phyloP scores from a whole-genome alignment of 2,797 vertebrate genomes.

The Poecilia velifera region DNA sequence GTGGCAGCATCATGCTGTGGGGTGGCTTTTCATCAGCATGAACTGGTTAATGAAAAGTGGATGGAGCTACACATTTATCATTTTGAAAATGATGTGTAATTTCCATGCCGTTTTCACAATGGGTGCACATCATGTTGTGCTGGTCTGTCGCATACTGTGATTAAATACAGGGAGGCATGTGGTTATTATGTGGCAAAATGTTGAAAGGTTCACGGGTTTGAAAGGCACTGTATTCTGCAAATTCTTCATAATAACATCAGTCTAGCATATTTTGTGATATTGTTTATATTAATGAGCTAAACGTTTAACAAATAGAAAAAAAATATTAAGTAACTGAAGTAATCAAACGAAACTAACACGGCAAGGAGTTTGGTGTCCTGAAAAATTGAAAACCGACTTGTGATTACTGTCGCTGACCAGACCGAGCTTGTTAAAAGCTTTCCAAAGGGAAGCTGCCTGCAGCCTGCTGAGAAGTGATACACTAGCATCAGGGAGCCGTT shows the following conservation, averaged over 20 bases:
- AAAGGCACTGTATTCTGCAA: neutral
- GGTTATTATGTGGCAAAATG: neutral
- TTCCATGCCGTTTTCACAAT: neutral
- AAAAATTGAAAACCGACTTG: conserved; percentile 36
- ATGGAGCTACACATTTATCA: neutral
- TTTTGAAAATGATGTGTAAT: neutral
- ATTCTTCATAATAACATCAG: conserved; percentile 31
- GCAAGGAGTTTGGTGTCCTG: conserved; percentile 23
- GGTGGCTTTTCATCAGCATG: neutral
- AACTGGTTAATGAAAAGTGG: neutral
- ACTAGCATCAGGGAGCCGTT: conserved; percentile 42
- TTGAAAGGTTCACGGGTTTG: neutral
- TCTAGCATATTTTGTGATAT: conserved; percentile 20
- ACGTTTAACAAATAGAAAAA: conserved; percentile 29
- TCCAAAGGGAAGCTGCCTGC: conserved; percentile 32
- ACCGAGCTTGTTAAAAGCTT: conserved; percentile 41
- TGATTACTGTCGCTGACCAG: conserved; percentile 31
- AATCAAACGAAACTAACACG: conserved; percentile 35
- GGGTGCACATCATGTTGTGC: neutral
- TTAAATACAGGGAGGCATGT: neutral
- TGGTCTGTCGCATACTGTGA: neutral
- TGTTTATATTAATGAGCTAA: neutral
- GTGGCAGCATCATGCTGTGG: neutral
- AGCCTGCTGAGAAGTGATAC: conserved; percentile 50
- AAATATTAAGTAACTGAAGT: conserved; percentile 60